These are phyloP conservation scores for Phrynocephalus guinanensis DNA, from an alignment of 2,797 vertebrate species.

Conservation along the genomic window DNA sequence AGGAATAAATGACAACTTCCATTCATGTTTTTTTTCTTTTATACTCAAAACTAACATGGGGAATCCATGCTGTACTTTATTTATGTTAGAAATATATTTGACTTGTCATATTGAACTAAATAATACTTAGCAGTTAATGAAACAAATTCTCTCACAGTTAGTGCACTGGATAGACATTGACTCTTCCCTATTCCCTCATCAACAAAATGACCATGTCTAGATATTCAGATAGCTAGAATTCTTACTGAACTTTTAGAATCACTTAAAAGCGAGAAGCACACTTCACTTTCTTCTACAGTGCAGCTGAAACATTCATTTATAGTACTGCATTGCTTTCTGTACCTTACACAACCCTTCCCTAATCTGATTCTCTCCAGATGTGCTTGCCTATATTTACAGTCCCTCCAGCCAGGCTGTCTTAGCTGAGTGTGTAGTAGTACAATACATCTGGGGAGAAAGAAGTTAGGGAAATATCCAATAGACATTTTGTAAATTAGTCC, in stretches of 20 bases:
- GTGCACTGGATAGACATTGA: neutral
- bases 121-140: neutral
- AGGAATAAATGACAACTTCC: neutral
- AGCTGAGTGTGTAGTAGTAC: no score
- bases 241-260: neutral
- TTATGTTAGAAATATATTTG: constrained; percentile 8
- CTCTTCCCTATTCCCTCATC: neutral
- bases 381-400: neutral
- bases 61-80: neutral
- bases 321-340: neutral
- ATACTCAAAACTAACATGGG: neutral
- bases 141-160: neutral
- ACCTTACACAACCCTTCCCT: neutral
- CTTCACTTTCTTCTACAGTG: neutral
- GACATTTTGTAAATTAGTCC: neutral
- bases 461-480: neutral
- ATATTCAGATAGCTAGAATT: neutral
- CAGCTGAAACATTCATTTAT: neutral
- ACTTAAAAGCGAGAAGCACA: neutral
- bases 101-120: neutral
- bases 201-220: neutral
- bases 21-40: neutral
- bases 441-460: neutral
- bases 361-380: neutral
- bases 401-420: neutral